These are phyloP conservation scores for Indicator maculatus DNA, from an alignment of 2,113 vertebrate genomes.

Conservation along the genomic window DNA sequence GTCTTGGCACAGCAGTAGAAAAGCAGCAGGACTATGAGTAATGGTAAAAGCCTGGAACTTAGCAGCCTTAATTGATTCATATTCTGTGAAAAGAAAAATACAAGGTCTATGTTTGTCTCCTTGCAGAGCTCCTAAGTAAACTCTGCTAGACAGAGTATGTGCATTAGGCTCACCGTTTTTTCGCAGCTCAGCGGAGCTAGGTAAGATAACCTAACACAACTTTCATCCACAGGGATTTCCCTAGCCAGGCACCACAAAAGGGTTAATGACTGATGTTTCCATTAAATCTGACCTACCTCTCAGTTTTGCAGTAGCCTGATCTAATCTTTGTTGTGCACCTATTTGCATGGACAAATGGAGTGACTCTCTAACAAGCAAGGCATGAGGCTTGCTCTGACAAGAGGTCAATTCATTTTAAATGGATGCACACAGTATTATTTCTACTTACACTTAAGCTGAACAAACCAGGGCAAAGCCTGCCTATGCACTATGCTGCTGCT, in stretches of 20 bases:
- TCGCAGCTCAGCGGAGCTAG: background rate
- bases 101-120: slow-evolving; percentile 6
- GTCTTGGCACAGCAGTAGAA: slow-evolving; percentile 37
- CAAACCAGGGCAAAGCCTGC: slow-evolving; percentile 1
- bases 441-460: background rate
- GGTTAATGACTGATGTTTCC: slow-evolving; percentile 77
- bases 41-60: slow-evolving; percentile 38
- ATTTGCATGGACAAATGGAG: slow-evolving; percentile 71
- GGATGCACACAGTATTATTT: slow-evolving; percentile 29
- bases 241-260: slow-evolving; percentile 62
- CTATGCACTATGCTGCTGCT: slow-evolving; percentile 24
- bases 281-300: slow-evolving; percentile 74
- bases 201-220: background rate
- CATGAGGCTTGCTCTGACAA: background rate
- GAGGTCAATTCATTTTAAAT: slow-evolving; percentile 71
- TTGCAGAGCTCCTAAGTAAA: slow-evolving; percentile 19
- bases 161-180: background rate
- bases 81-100: slow-evolving; percentile 12
- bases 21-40: slow-evolving; percentile 4
- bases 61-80: slow-evolving; percentile 35
- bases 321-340: slow-evolving; percentile 60
- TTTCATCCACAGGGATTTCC: slow-evolving; percentile 53
- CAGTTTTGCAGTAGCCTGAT: slow-evolving; percentile 54
- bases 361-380: slow-evolving; percentile 1
- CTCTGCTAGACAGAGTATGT: background rate